Evolutionary conservation across 1,140 invertebrate genomes (phyloP), one percentile per base, ranked within the genome.

Genomic region (Drosophila arizonae): DNA sequence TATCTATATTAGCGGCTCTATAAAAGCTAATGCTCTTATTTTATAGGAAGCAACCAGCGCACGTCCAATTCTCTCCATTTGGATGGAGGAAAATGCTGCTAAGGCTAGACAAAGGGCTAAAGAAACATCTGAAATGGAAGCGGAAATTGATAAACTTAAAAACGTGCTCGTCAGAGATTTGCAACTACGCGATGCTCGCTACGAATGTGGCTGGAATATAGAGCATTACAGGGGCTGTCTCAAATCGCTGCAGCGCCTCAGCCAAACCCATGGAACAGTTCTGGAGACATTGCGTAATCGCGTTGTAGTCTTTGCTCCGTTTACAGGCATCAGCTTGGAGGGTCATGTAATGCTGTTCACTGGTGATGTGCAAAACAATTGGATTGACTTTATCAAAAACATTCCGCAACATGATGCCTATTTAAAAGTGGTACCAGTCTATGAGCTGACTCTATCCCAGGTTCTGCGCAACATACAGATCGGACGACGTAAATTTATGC

Each of bases 401-500:
- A 94, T 97, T 36, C 93, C 93, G 45, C 94, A 95, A 76, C 95
- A 97, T 84, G 96, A 97, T 90, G 92, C 92, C 66, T 94, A 95
- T 33, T 92, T 98, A 51, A 90, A 93, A 50, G 94, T 94, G 82
- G 95, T 98, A 76, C 97, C 97, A 17, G 93, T 94, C 51, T 96
- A 97, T 92, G 96, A 98, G 87, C 95, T 95, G 92, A 94, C 96
- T 9, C 93, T 98, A 15, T 97, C 97, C 0, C 94, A 94, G 91
- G 95, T 97, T 30, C 92, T 97, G 45, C 93, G 95, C 67, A 93
- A 96, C 88, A 98, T 98, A 77, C 95, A 96, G 92, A 95, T 98
- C 65, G 95, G 95, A 73, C 94, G 96, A 92, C 95, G 96, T 94
- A 97, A 98, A 92, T 97, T 97, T 91, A 97, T 97, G 94, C 97